Evolutionary conservation across 1,140 invertebrate genomes (phyloP), one percentile per base, ranked within the genome.

Genomic region (Diplogasteroides magnus): DNA sequence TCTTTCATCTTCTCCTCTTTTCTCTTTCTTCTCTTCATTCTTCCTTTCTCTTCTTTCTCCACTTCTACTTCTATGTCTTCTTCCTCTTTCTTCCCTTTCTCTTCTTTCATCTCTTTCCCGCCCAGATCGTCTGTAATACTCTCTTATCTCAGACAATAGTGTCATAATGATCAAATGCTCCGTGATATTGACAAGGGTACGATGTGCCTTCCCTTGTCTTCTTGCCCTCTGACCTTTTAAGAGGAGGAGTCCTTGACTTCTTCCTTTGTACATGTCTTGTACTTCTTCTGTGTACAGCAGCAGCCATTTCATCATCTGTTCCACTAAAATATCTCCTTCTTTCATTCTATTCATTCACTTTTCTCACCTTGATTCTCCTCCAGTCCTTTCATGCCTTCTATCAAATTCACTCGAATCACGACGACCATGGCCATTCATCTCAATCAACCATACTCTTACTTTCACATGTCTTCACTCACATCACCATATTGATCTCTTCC

Each of bases 61-160:
- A 65, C 64, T 65, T 56, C 64, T 55, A 65, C 64, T 65, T 56
- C 64, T 2, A 55, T 65, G 64, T 23, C 64, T 31, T 65, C 64
- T n/a, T 23, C 64, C 48, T 55, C 31, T 48, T 55, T 31, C 23
- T 67, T 68, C 59, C 23, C 57, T 27, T 25, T 68, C 66, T 64
- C 28, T 11, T 15, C 58, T 31, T 29, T 31, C 29, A 15, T 48
- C 28, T 64, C 62, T 29, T 23, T 0, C 31, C 31, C 19, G 29
- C 23, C 2, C 25, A 23, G 56, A 66, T 61, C 66, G 13, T 31
- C 48, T n/a, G 28, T 29, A 27, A 29, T 56, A 19, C 57, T 26
- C 6, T 23, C 0, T 61, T 19, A 6, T 11, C 37, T 48, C 6
- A 6, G 19, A 48, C 37, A 19, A 48, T 19, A 48, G 6, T 19